These are phyloP conservation scores for Meloe dianella DNA, from an alignment of 2,888 invertebrate genomes.

Conservation along the genomic window DNA sequence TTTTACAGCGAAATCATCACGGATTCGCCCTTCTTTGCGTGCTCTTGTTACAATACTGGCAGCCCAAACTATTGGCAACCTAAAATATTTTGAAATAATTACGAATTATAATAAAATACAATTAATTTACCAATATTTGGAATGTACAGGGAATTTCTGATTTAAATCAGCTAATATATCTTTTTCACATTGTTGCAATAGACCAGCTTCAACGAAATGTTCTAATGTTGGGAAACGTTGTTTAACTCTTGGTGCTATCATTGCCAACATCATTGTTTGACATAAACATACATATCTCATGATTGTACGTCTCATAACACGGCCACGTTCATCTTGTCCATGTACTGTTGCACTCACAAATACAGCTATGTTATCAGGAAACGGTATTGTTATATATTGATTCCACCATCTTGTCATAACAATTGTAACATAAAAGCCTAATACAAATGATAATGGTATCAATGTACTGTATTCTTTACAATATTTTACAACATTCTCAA, in stretches of 20 bases:
- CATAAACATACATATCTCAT: slow-evolving; percentile 82
- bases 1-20: slow-evolving; percentile 87
- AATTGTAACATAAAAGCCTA: slow-evolving; percentile 92
- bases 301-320: slow-evolving; percentile 79
- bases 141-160: slow-evolving; percentile 78
- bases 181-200: slow-evolving; percentile 80
- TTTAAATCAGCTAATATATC: slow-evolving; percentile 78
- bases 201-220: slow-evolving; percentile 82
- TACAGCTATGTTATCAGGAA: slow-evolving; percentile 84
- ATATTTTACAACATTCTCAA: slow-evolving; percentile 81
- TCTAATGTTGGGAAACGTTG: slow-evolving; percentile 85
- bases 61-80: slow-evolving; percentile 88
- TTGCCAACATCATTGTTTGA: slow-evolving; percentile 80
- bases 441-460: slow-evolving; percentile 91
- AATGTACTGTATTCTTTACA: slow-evolving; percentile 83
- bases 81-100: no score
- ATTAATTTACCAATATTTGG: slow-evolving; percentile 82
- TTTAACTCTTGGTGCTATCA: slow-evolving; percentile 85
- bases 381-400: slow-evolving; percentile 80
- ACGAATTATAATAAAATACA: no score
- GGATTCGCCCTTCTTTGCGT: slow-evolving; percentile 82
- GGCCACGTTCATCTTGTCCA: slow-evolving; percentile 78
- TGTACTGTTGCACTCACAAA: slow-evolving; percentile 81
- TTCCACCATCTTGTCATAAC: slow-evolving; percentile 93
- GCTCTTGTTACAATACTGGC: slow-evolving; percentile 85